These are phyloP conservation scores for Meleagris gallopavo DNA, from an alignment of 2,113 vertebrate species.

Conservation along the genomic window DNA sequence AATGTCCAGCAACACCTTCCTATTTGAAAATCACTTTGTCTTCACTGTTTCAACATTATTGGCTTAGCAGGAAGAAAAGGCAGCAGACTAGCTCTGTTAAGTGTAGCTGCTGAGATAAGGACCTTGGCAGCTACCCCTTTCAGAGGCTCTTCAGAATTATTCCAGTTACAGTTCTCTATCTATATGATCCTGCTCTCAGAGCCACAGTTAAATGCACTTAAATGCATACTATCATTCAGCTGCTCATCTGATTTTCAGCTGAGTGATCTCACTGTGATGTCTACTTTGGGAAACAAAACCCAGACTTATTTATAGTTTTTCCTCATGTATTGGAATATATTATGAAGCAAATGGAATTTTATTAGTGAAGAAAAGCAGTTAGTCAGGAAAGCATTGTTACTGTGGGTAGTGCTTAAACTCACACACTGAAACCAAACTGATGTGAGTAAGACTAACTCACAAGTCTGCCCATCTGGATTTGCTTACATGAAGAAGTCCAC, in stretches of 20 bases:
- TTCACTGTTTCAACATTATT: neutral
- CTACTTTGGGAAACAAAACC: neutral
- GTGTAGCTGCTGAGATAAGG: neutral
- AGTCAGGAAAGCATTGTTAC: neutral
- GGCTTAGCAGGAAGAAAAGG: neutral
- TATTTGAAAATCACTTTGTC: fast-evolving
- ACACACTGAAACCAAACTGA: neutral
- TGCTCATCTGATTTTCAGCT: neutral
- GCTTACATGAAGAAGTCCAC: neutral
- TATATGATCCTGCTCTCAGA: neutral
- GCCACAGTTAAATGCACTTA: neutral
- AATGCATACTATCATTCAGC: neutral
- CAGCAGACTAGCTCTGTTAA: neutral
- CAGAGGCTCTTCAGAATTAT: neutral
- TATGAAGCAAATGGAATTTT: neutral
- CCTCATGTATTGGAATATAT: neutral
- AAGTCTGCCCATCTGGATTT: neutral
- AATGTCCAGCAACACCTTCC: neutral
- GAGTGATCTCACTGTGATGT: neutral
- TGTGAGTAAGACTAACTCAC: neutral
- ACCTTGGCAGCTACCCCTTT: neutral
- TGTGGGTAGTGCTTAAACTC: neutral
- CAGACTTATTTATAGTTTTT: neutral
- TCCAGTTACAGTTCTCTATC: neutral
- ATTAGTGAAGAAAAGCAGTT: neutral